Conservation (phyloP, 2,888 invertebrate species). For the Cataglyphis rosenhaueri region DNA sequence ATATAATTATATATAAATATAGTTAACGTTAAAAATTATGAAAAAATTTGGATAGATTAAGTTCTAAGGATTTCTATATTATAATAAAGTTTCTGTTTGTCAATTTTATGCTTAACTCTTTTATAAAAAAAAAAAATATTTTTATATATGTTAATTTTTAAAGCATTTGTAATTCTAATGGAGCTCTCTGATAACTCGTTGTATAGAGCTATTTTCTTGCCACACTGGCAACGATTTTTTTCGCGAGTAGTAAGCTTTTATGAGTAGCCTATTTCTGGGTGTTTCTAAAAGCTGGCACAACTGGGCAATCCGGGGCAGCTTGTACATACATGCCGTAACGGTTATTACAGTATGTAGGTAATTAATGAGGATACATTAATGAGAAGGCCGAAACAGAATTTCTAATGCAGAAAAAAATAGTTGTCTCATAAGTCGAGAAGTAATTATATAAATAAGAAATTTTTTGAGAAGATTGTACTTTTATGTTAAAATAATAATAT, state of each 20-base stretch:
- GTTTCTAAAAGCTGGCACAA: constrained; percentile 46
- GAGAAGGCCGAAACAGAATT: constrained; percentile 1
- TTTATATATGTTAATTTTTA: background rate
- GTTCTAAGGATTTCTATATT: background rate
- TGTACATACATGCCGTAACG: constrained; percentile 39
- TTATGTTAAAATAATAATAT: background rate
- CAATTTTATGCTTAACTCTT: background rate
- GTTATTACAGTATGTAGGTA: constrained; percentile 47
- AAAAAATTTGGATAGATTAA: background rate
- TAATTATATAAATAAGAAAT: constrained; percentile 1
- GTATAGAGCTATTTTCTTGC: constrained; percentile 2
- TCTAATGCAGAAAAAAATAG: background rate
- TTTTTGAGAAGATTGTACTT: background rate
- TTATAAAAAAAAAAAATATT: background rate
- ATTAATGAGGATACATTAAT: constrained; percentile 42
- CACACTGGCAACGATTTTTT: constrained; percentile 31
- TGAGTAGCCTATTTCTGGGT: constrained; percentile 47
- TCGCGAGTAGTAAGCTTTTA: constrained; percentile 34
- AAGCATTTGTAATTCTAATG: background rate
- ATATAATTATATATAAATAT: background rate
- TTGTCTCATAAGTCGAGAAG: background rate
- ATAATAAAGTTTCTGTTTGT: background rate
- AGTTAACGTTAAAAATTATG: background rate
- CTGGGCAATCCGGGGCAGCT: constrained; percentile 49
- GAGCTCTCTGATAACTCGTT: background rate